Evolutionary conservation across 2,888 invertebrate genomes (phyloP).

Genomic region (Celastrina argiolus): DNA sequence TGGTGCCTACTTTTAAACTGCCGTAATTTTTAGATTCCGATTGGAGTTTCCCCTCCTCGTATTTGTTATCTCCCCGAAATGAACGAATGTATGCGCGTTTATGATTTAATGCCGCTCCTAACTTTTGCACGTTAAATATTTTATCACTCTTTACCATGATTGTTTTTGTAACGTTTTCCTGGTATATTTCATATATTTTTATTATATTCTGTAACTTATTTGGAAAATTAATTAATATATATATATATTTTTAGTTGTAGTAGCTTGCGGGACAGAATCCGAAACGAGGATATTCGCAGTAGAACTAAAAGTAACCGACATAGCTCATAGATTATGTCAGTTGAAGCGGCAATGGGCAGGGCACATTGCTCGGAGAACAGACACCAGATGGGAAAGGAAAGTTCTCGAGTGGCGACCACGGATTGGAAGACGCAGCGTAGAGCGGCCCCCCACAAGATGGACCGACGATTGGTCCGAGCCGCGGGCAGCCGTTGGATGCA

Average conservation of each 20-base stretch:
- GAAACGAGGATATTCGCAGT: too few relatives aligned
- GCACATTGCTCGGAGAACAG: too few relatives aligned
- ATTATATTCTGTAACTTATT: background rate
- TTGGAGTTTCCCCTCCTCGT: constrained; percentile 63
- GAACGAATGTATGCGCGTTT: constrained; percentile 67
- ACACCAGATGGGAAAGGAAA: too few relatives aligned
- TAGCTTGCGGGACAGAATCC: background rate
- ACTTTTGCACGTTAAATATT: constrained; percentile 38
- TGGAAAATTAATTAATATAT: background rate
- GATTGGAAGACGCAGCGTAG: too few relatives aligned
- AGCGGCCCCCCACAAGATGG: too few relatives aligned
- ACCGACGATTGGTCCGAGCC: too few relatives aligned
- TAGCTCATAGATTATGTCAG: too few relatives aligned
- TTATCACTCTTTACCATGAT: constrained; percentile 21
- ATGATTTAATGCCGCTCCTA: constrained; percentile 65
- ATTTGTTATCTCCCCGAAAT: constrained; percentile 69
- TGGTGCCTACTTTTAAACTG: constrained; percentile 76
- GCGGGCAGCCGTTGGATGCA: too few relatives aligned
- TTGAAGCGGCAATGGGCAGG: too few relatives aligned
- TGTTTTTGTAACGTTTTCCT: constrained; percentile 9
- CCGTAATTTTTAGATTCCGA: constrained; percentile 76
- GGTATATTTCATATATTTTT: background rate
- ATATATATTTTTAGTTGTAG: background rate
- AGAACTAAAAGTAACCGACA: too few relatives aligned
- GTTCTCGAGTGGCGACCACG: too few relatives aligned